These are phyloP conservation scores for Hymenochirus boettgeri DNA, from an alignment of 2,113 vertebrate genomes.

Conservation along the genomic window DNA sequence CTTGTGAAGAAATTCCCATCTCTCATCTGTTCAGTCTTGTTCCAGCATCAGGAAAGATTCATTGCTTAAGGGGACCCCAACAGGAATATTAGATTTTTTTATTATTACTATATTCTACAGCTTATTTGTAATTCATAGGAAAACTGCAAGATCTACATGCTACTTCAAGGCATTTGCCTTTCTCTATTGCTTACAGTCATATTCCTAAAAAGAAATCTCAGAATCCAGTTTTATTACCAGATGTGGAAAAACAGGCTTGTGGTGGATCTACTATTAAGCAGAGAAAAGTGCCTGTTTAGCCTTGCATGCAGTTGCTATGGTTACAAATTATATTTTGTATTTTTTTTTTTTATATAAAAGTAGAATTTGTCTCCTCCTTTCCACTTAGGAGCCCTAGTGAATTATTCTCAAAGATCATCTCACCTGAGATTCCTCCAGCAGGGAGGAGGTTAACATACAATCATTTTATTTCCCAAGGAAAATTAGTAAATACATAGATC, in stretches of 20 bases:
- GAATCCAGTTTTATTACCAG: background rate
- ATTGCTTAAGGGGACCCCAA: too few relatives aligned
- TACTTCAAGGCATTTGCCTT: background rate
- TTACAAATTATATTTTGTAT: background rate
- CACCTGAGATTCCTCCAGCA: background rate
- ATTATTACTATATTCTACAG: too few relatives aligned
- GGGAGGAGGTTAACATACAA: background rate
- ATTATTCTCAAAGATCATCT: background rate
- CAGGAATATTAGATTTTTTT: too few relatives aligned
- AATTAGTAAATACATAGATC: conserved; percentile 7
- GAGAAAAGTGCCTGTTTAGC: background rate
- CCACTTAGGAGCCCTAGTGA: background rate
- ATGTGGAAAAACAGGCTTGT: conserved; percentile 4
- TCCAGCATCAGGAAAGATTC: too few relatives aligned
- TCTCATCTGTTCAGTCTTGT: too few relatives aligned
- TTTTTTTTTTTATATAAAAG: background rate
- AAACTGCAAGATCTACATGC: background rate
- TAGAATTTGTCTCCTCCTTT: background rate
- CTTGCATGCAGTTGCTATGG: conserved; percentile 9
- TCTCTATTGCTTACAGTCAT: background rate
- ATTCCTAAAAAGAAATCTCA: too few relatives aligned
- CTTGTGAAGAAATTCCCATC: too few relatives aligned
- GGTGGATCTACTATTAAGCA: background rate
- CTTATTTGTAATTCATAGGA: too few relatives aligned
- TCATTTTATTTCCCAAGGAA: background rate